A percentile compares a stretch with the other conserved stretches of the same genome.
Conservation (phyloP, 2,113 vertebrate genomes). For the Sinocyclocheilus rhinocerous region DNA sequence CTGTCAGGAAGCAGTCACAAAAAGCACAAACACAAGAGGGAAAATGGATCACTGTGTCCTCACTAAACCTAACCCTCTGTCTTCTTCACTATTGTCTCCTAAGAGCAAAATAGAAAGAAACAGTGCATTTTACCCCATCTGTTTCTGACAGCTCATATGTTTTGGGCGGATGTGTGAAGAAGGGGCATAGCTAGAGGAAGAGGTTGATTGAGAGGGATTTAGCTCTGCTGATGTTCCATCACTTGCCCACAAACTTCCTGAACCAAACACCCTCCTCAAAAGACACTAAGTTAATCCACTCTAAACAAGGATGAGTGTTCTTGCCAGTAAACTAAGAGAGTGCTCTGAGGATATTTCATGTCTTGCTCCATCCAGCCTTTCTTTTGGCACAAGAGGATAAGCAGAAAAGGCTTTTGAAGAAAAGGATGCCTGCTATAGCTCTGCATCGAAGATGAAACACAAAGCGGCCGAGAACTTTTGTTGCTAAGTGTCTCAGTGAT, state of each 20-base stretch:
- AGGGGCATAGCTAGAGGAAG: constrained; percentile 34
- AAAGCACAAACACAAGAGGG: not conserved
- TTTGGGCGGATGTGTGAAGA: constrained; percentile 27
- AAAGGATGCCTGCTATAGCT: not conserved
- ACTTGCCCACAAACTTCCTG: constrained; percentile 47
- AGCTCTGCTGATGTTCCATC: constrained; percentile 25
- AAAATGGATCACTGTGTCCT: constrained; percentile 28
- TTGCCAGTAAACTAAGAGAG: constrained; percentile 49
- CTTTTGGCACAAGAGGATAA: constrained; percentile 30
- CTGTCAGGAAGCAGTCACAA: not conserved
- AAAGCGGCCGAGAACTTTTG: constrained; percentile 25
- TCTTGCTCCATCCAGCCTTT: constrained; percentile 42
- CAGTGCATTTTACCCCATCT: constrained; percentile 6
- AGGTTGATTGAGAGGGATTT: constrained; percentile 47
- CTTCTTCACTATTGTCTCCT: constrained; percentile 25
- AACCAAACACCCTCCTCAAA: constrained; percentile 35
- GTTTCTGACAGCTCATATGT: constrained; percentile 44
- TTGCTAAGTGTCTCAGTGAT: constrained; percentile 23
- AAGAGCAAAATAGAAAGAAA: constrained; percentile 41
- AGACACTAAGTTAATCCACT: constrained; percentile 47
- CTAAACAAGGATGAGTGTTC: constrained; percentile 40
- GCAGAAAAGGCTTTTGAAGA: constrained; percentile 27
- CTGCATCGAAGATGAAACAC: constrained; percentile 13
- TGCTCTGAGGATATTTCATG: constrained; percentile 47
- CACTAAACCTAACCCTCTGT: constrained; percentile 34